phyloP scores from a whole-genome alignment of 2,888 invertebrate species.

The Aethes cnicana region DNA sequence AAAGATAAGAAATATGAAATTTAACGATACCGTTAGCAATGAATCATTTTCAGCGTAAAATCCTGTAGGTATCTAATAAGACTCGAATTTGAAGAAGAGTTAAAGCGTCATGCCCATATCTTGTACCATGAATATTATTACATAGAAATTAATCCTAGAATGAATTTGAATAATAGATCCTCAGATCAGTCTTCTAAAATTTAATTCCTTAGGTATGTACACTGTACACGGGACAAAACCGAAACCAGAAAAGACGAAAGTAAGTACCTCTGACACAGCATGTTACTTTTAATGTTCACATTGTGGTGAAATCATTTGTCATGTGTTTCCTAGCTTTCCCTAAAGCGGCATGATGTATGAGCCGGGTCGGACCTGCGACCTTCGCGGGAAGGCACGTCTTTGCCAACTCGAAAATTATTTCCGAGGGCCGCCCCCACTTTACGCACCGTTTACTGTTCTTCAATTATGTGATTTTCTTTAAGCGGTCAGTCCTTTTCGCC shows the following conservation, averaged over 20 bases:
- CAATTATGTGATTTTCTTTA: constrained; percentile 81
- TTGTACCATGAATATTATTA: no score
- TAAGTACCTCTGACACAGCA: constrained; percentile 17
- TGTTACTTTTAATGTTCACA: constrained; percentile 26
- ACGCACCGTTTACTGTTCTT: constrained; percentile 79
- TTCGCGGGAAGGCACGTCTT: constrained; percentile 63
- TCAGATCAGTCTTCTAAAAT: no score
- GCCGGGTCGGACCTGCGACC: constrained; percentile 57
- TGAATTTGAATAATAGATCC: no score
- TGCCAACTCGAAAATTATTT: constrained; percentile 57
- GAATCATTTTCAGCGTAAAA: no score
- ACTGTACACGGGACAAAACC: background rate
- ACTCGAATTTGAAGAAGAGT: no score
- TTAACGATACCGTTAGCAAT: no score
- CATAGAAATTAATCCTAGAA: no score
- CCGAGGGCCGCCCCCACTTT: constrained; percentile 66
- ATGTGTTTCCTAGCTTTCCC: constrained; percentile 53
- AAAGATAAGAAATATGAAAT: no score
- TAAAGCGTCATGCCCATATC: no score
- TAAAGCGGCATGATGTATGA: constrained; percentile 68
- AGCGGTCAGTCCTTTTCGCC: constrained; percentile 70
- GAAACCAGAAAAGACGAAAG: background rate
- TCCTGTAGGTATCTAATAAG: no score
- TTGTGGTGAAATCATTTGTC: constrained; percentile 51
- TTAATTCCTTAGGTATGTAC: no score